These are phyloP conservation scores for Drosophila algonquin DNA, from an alignment of 2,888 invertebrate species.

Conservation along the genomic window DNA sequence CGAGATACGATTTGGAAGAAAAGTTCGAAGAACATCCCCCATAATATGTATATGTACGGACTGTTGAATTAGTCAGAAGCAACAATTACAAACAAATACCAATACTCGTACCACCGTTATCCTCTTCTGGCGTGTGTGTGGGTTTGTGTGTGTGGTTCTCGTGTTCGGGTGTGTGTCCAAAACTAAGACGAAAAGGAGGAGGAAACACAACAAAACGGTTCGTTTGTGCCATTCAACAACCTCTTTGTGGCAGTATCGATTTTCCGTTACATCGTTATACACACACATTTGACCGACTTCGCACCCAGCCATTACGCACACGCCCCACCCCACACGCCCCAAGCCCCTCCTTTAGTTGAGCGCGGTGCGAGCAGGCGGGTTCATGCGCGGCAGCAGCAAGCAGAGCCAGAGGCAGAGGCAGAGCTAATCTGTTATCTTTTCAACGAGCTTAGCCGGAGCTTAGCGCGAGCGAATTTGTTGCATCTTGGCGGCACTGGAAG, in stretches of 20 bases:
- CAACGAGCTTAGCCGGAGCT: not conserved
- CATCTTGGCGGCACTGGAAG: conserved; percentile 56
- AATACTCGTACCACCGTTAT: not conserved
- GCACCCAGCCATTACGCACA: conserved; percentile 55
- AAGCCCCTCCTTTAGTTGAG: conserved; percentile 1
- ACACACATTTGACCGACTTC: conserved; percentile 78
- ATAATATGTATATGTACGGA: not conserved
- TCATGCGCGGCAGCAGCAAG: not conserved
- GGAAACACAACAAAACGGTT: conserved; percentile 3
- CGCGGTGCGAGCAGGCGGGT: conserved; percentile 1
- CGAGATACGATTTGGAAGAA: not conserved
- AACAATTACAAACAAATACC: conserved; percentile 42
- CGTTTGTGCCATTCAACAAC: conserved; percentile 62
- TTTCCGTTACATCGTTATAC: conserved; percentile 80
- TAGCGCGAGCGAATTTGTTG: conserved; percentile 34
- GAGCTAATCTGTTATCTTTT: not conserved
- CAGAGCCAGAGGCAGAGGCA: conserved; percentile 1
- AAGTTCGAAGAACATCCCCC: not conserved
- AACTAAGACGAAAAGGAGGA: not conserved
- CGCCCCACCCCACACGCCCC: conserved; percentile 50
- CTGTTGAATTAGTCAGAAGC: conserved; percentile 40
- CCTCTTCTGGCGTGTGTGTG: not conserved
- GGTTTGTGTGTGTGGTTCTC: not conserved
- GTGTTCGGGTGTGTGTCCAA: not conserved
- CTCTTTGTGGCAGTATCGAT: conserved; percentile 66